These are phyloP conservation scores for Brenthis daphne DNA, from an alignment of 2,888 invertebrate genomes.

Conservation along the genomic window DNA sequence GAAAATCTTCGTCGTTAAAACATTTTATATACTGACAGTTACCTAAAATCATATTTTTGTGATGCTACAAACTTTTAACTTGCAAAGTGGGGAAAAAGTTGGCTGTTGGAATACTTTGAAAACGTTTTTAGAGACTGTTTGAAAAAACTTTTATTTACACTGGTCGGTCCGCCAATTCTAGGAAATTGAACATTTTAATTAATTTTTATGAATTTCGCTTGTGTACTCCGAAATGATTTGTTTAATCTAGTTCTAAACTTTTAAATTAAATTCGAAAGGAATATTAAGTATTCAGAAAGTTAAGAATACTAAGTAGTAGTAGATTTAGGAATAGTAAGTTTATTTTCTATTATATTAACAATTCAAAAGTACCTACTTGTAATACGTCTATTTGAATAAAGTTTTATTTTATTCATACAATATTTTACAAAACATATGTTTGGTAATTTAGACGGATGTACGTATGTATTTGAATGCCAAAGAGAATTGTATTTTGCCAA, in stretches of 20 bases:
- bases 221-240: background rate
- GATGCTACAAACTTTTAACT: slow-evolving; percentile 18
- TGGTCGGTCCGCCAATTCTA: background rate
- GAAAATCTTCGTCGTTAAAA: slow-evolving; percentile 5
- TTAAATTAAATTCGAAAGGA: no score
- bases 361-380: no score
- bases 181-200: slow-evolving; percentile 8
- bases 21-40: slow-evolving; percentile 17
- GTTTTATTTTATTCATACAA: no score
- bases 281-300: no score
- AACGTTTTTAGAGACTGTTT: background rate
- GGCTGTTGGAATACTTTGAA: slow-evolving; percentile 2
- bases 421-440: no score
- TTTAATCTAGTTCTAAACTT: background rate
- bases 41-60: slow-evolving; percentile 17
- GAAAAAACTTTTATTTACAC: background rate
- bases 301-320: no score
- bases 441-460: no score
- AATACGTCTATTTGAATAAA: no score
- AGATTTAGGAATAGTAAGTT: no score
- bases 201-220: background rate
- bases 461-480: no score
- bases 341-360: no score
- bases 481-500: no score
- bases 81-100: slow-evolving; percentile 19